Conservation (phyloP, 2,888 invertebrate species). For the Notodonta dromedarius region DNA sequence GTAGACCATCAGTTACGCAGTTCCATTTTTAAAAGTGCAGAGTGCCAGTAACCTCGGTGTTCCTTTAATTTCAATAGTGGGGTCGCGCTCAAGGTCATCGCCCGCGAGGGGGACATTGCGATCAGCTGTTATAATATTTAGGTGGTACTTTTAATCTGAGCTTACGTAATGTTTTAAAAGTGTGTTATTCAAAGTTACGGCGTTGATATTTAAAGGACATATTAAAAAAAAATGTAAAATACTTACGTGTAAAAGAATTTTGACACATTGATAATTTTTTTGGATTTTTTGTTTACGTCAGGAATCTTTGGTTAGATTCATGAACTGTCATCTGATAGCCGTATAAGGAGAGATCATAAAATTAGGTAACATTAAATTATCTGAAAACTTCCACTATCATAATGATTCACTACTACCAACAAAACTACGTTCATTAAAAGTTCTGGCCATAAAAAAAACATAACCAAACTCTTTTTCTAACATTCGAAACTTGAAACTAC, state of each 20-base stretch:
- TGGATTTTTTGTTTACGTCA: no score
- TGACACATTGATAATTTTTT: no score
- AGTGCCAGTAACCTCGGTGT: constrained; percentile 80
- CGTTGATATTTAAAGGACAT: no score
- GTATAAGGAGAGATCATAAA: no score
- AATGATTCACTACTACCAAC: constrained; percentile 14
- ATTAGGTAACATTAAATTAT: no score
- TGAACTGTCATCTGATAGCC: no score
- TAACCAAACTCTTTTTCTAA: constrained; percentile 34
- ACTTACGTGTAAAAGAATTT: no score
- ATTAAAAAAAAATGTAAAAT: no score
- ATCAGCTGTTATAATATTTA: constrained; percentile 66
- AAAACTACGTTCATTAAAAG: constrained; percentile 7
- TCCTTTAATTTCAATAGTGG: constrained; percentile 83
- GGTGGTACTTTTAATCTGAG: not conserved
- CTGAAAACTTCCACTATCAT: not conserved
- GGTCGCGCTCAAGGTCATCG: constrained; percentile 79
- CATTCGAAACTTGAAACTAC: constrained; percentile 44
- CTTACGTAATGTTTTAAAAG: not conserved
- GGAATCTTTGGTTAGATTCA: no score
- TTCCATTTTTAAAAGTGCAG: constrained; percentile 78
- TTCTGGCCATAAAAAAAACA: constrained; percentile 29
- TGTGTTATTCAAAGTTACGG: no score
- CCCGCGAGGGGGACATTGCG: constrained; percentile 73
- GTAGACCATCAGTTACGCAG: constrained; percentile 29